These are phyloP conservation scores for Gasterosteus aculeatus DNA, from an alignment of 2,113 vertebrate species.

Conservation along the genomic window DNA sequence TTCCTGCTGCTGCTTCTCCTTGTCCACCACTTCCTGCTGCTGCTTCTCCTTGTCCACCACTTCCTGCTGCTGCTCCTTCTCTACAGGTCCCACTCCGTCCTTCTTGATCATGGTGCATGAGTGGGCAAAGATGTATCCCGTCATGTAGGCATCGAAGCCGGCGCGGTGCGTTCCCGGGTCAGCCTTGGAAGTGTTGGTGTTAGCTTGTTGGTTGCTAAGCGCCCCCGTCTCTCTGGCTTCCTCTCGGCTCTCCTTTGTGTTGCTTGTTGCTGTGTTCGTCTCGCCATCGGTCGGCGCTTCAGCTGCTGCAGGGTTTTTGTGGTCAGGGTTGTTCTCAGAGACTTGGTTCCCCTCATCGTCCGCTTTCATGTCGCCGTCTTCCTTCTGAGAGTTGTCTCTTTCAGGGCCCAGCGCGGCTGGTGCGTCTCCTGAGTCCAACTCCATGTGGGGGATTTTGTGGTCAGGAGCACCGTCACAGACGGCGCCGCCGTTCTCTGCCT, in stretches of 20 bases:
- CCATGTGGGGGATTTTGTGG: conserved; percentile 70
- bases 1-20: too few species aligned
- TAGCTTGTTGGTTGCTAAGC: not conserved
- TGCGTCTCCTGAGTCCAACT: conserved; percentile 61
- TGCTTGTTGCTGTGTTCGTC: not conserved
- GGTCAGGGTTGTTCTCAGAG: conserved; percentile 3
- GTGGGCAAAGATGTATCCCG: conserved; percentile 91
- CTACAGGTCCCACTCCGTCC: conserved; percentile 9
- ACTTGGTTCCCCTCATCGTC: conserved; percentile 6
- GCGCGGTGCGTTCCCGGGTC: conserved; percentile 88
- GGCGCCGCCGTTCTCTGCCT: not conserved
- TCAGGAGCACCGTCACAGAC: conserved; percentile 47
- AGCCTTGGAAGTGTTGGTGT: conserved; percentile 21
- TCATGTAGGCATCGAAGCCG: conserved; percentile 98
- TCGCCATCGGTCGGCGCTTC: not conserved
- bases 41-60: conserved; percentile 10
- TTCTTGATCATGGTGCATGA: conserved; percentile 76
- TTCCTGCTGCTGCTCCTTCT: conserved; percentile 2
- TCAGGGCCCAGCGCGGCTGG: not conserved
- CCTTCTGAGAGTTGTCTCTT: too few species aligned
- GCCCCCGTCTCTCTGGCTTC: not conserved
- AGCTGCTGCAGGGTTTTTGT: not conserved
- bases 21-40: not conserved
- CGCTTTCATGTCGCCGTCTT: too few species aligned
- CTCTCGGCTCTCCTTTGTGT: not conserved